A percentile compares a stretch with the other conserved stretches of the same genome.
Evolutionary conservation across 1,140 invertebrate genomes (phyloP).

Genomic region (Drosophila bipectinata): DNA sequence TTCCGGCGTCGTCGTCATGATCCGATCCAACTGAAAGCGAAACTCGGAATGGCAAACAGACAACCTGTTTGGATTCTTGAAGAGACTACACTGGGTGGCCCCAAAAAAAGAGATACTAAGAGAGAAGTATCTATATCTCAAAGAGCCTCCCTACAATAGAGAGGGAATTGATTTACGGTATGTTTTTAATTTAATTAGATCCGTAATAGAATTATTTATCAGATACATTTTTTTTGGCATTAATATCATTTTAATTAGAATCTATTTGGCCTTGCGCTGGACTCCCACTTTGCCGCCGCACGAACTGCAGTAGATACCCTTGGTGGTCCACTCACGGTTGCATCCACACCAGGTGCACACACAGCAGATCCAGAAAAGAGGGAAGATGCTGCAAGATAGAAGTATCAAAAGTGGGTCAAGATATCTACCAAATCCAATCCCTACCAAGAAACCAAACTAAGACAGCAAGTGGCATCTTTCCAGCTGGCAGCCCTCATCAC

Average conservation of each 20-base stretch:
- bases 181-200: constrained; percentile 74
- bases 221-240: constrained; percentile 52
- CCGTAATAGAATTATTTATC: constrained; percentile 71
- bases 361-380: constrained; percentile 78
- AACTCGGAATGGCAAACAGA: constrained; percentile 5
- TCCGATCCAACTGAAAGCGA: constrained; percentile 55
- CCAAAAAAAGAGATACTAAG: background rate
- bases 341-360: constrained; percentile 79
- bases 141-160: background rate
- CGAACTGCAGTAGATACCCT: constrained; percentile 73
- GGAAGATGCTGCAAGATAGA: constrained; percentile 57
- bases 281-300: constrained; percentile 79
- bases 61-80: constrained; percentile 53
- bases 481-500: constrained; percentile 75
- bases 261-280: constrained; percentile 66
- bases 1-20: constrained; percentile 47
- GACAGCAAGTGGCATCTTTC: constrained; percentile 70
- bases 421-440: background rate
- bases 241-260: constrained; percentile 59
- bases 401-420: background rate
- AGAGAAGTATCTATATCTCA: background rate
- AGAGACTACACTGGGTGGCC: constrained; percentile 5
- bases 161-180: constrained; percentile 34
- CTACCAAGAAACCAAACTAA: constrained; percentile 76
- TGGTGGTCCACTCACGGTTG: constrained; percentile 80